These are phyloP conservation scores for Oxyruncus cristatus DNA, from an alignment of 2,113 vertebrate species.

Conservation along the genomic window DNA sequence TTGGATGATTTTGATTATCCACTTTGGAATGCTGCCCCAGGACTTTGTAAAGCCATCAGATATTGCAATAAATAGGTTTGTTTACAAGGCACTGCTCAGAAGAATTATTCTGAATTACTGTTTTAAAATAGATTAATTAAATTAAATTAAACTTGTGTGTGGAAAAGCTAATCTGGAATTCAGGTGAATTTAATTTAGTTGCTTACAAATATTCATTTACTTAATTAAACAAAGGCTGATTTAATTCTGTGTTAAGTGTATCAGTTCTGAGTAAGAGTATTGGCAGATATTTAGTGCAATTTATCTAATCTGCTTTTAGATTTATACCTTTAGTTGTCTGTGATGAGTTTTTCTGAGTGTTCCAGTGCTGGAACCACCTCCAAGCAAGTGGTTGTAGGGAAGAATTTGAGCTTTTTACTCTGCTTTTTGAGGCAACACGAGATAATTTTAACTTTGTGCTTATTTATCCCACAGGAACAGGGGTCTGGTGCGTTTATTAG, in stretches of 20 bases:
- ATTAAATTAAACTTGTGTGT: not conserved
- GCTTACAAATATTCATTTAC: constrained; percentile 44
- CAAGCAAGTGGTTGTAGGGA: not conserved
- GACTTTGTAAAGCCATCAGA: not conserved
- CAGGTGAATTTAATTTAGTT: constrained; percentile 22
- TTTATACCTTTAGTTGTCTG: not conserved
- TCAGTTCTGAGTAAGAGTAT: not conserved
- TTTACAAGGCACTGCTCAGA: not conserved
- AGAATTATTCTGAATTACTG: constrained; percentile 2
- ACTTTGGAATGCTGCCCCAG: not conserved
- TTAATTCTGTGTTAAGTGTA: not conserved
- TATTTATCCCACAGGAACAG: not conserved
- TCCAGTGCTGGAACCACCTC: not conserved
- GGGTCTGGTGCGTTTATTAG: not conserved
- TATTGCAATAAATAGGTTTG: not conserved
- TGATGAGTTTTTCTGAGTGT: not conserved
- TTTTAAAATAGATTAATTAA: constrained; percentile 40
- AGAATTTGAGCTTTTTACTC: not conserved
- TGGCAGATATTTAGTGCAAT: not conserved
- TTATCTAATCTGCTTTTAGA: not conserved
- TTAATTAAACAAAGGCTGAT: constrained; percentile 23
- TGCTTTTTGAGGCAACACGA: not conserved
- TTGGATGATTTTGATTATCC: not conserved
- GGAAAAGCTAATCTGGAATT: constrained; percentile 18
- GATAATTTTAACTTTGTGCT: not conserved